Conservation (phyloP, 2,888 invertebrate species). For the Pammene fasciana region DNA sequence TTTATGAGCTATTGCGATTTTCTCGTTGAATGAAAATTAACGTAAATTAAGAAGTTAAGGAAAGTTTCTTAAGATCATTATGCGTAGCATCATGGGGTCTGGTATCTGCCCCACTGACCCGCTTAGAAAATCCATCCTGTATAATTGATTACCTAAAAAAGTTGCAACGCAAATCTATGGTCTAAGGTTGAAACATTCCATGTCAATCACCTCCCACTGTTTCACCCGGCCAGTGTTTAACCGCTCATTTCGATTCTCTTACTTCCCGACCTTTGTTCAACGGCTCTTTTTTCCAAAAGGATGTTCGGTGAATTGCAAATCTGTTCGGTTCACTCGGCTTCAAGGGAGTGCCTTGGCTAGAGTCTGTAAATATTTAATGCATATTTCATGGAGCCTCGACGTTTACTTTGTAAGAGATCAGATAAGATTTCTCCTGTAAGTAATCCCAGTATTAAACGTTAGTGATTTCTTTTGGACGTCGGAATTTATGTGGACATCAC, state of each 20-base stretch:
- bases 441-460: conserved; percentile 53
- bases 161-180: not conserved
- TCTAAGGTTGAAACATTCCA: conserved; percentile 1
- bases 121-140: too few relatives aligned
- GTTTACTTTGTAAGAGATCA: conserved; percentile 76
- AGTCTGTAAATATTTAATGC: conserved; percentile 81
- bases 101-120: too few relatives aligned
- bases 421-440: conserved; percentile 65
- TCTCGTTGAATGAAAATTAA: too few relatives aligned
- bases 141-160: not conserved
- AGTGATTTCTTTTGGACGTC: conserved; percentile 42
- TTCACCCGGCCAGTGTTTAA: conserved; percentile 39
- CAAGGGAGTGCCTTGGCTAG: conserved; percentile 70
- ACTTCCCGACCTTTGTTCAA: conserved; percentile 69
- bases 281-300: conserved; percentile 72
- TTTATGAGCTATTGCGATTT: too few relatives aligned
- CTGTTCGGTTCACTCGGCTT: conserved; percentile 75
- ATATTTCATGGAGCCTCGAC: conserved; percentile 77
- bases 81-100: too few relatives aligned
- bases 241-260: conserved; percentile 63
- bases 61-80: too few relatives aligned
- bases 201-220: conserved; percentile 10
- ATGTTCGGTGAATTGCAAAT: conserved; percentile 81
- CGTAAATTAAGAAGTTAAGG: too few relatives aligned
- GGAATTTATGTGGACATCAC: conserved; percentile 26